Conservation (phyloP, 1,140 invertebrate genomes). For the Pogonognathellus flavescens region DNA sequence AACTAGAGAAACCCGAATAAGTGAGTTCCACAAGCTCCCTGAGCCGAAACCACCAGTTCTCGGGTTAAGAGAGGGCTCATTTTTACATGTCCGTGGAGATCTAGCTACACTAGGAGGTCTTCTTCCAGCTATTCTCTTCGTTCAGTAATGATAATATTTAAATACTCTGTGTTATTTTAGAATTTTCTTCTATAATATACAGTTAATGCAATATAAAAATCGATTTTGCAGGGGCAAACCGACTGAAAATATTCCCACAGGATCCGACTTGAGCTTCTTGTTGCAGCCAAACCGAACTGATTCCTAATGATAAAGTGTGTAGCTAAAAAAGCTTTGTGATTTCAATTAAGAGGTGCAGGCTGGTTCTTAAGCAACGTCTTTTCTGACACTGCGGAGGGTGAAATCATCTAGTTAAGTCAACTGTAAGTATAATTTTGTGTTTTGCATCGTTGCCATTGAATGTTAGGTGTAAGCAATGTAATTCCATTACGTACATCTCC, state of each 20-base stretch:
- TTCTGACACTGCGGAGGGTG: neutral
- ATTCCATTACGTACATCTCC: neutral
- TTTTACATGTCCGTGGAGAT: slow-evolving; percentile 76
- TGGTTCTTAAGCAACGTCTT: neutral
- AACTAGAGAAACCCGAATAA: slow-evolving; percentile 77
- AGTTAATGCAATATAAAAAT: slow-evolving; percentile 1
- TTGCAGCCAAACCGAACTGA: slow-evolving; percentile 42
- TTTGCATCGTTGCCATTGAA: slow-evolving; percentile 15
- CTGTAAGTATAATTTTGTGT: neutral
- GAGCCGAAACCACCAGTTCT: slow-evolving; percentile 74
- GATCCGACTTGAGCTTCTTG: slow-evolving; percentile 75
- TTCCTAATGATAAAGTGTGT: neutral
- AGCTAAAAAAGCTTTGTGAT: slow-evolving; percentile 2
- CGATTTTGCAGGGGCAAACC: slow-evolving; percentile 72
- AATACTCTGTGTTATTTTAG: slow-evolving; percentile 57
- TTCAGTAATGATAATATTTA: slow-evolving; percentile 73
- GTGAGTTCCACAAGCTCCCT: slow-evolving; percentile 77
- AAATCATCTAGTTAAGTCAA: slow-evolving; percentile 10
- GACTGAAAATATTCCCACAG: slow-evolving; percentile 73
- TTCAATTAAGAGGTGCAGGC: neutral
- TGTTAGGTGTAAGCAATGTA: neutral
- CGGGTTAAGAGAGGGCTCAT: slow-evolving; percentile 80
- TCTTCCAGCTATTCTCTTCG: slow-evolving; percentile 77
- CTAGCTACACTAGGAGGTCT: slow-evolving; percentile 76
- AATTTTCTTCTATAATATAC: slow-evolving; percentile 55